Percentiles rank a stretch among this genome's conserved stretches.
These are phyloP conservation scores for Flexamia atlantica DNA, from an alignment of 2,888 invertebrate genomes.

Conservation along the genomic window DNA sequence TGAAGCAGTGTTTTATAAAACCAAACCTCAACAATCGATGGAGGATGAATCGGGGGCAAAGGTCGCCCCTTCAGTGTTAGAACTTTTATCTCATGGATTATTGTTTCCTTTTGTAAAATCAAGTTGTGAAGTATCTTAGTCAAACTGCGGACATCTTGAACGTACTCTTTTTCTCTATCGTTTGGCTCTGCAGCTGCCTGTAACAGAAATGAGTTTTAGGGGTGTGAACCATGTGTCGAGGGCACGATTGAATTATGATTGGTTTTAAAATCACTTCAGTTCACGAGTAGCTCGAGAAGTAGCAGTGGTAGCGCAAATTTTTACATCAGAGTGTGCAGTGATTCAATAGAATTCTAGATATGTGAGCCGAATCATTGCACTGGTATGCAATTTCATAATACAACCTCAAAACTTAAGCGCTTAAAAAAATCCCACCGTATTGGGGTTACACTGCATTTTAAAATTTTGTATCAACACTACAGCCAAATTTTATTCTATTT, in stretches of 20 bases:
- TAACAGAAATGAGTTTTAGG: not conserved
- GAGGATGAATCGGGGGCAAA: conserved; percentile 56
- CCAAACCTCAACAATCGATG: conserved; percentile 27
- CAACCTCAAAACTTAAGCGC: no score
- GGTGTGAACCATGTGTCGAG: not conserved
- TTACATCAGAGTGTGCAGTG: no score
- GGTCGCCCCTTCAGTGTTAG: conserved; percentile 62
- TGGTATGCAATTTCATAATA: no score
- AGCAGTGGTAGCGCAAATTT: no score
- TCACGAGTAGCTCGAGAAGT: no score
- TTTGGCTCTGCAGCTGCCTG: conserved; percentile 33
- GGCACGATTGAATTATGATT: not conserved
- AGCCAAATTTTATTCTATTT: no score
- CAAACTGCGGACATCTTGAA: conserved; percentile 51
- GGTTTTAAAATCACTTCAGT: not conserved
- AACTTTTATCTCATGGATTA: conserved; percentile 62
- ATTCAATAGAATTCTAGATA: no score
- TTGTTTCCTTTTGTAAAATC: conserved; percentile 48
- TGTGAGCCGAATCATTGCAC: no score
- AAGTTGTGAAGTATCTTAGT: conserved; percentile 45
- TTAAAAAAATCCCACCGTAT: no score
- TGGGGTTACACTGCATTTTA: no score
- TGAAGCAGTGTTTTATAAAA: no score
- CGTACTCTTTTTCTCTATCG: conserved; percentile 57
- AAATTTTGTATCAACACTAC: no score